Evolutionary conservation across 1,140 invertebrate species (phyloP), one percentile per base, ranked within the genome.

Genomic region (Psilanteris sp.): DNA sequence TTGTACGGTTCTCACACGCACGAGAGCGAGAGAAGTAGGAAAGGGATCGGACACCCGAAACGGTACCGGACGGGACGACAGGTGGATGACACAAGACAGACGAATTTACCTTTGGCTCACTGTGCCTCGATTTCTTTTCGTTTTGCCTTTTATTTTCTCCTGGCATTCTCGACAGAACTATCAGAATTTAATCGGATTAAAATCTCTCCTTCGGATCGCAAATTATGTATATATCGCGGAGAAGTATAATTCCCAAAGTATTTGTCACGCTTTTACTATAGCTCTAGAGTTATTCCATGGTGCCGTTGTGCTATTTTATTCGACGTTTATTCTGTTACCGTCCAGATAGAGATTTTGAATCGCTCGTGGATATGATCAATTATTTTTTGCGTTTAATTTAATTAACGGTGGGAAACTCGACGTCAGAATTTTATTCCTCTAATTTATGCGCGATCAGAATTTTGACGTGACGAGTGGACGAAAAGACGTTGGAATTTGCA

Each of bases 171-270:
- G 52, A 43, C 70, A 66, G 32, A 73, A 73, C 70, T 73, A 66
- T 73, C 70, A 66, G 70, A 74, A 74, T 74, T 74, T 74, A 74
- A 74, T 74, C 70, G 61, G 70, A 74, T 74, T 74, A 66, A 74
- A 74, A 74, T 74, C 70, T 73, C 59, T 59, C 29, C 68, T 36
- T 34, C 29, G 70, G 29, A 59, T 66, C 70, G 70, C 70, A 74
- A 74, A 66, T 74, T 74, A 74, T 74, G 54, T 73, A 67, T 66
- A 66, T 59, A 66, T 64, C 48, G 43, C 52, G 52, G 8, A 50
- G 41, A 59, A 39, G 59, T 52, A 73, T 73, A 57, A 66, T 73
- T 73, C 70, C 32, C 32, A 1, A 29, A 50, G 68, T 72, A 72
- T 72, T 72, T 72, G 68, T 72, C 68, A 64, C 57, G 68, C 68